Conservation (phyloP, 2,888 invertebrate genomes). For the Troilus luridus region DNA sequence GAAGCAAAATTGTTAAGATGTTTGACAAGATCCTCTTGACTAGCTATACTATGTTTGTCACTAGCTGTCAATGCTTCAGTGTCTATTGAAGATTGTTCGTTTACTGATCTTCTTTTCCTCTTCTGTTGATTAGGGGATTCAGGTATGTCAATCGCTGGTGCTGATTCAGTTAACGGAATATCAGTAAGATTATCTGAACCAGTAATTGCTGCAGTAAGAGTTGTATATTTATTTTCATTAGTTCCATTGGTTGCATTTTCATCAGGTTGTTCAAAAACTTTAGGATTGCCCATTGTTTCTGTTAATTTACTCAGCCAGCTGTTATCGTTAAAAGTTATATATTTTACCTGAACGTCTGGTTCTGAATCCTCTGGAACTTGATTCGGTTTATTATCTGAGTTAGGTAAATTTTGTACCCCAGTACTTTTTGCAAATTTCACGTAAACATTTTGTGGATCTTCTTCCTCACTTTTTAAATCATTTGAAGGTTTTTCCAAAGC, state of each 20-base stretch:
- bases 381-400: neutral
- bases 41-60: neutral
- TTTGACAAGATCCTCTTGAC: constrained; percentile 55
- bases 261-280: constrained; percentile 32
- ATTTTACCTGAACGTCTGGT: constrained; percentile 59
- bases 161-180: neutral
- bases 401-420: neutral
- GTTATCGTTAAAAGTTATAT: constrained; percentile 59
- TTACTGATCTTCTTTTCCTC: constrained; percentile 57
- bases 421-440: constrained; percentile 58
- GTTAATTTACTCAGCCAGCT: constrained; percentile 58
- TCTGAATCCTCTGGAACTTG: constrained; percentile 47
- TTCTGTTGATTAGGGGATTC: neutral
- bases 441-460: constrained; percentile 50
- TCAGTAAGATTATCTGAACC: neutral
- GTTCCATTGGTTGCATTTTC: neutral
- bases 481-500: constrained; percentile 52
- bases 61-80: neutral
- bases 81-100: constrained; percentile 23
- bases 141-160: neutral
- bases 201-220: constrained; percentile 51
- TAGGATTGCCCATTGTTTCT: constrained; percentile 48
- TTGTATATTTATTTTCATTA: constrained; percentile 49
- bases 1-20: constrained; percentile 20
- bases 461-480: constrained; percentile 44